Base-by-base conservation (phyloP, 2,888 invertebrate species). In the Sarcophaga carnaria region DNA sequence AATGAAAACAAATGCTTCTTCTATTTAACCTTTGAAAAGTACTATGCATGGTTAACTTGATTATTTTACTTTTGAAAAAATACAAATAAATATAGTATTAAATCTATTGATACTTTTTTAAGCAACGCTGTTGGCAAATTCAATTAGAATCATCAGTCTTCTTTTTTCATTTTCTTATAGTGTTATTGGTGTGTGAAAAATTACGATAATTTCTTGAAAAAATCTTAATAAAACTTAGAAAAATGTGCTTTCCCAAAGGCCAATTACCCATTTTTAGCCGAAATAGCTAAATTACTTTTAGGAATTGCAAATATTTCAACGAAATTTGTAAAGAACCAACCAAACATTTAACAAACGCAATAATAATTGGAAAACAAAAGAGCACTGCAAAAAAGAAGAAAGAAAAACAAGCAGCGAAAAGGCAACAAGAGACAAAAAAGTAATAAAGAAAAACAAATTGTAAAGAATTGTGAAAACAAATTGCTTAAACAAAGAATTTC, bases 361-460 rank as follows among this genome's bases (percentile, higher is more conserved):
- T 87, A 79, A 17, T 64, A 86, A 87, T 75, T 80, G 72, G 45
- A 75, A 87, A 80, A 87, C 84, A 87, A 84, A 84, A 84, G 86
- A 83, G 69, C 47, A 37, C n/a, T 45, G 47, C 60, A 49, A 83
- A 83, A 72, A 70, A 54, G 3, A 54, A 54, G 37, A 54, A 54
- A 54, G n/a, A 72, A 72, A 67, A 47, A 22, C 20, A 86, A 82
- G 69, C 12, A 14, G 17, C 17, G 5, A 54, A 54, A 12, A 17
- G 54, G 17, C 4, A 72, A 79, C 12, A 69, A 71, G 27, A 49
- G 49, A 66, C 47, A 69, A 70, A 47, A 11, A 79, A 83, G 54
- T 25, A 8, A 78, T 11, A 45, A 70, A 22, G 59, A 27, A 70
- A 81, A 66, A 82, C 54, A 82, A 67, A 86, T 77, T 79, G 25